Evolutionary conservation across 1,140 invertebrate species (phyloP), one percentile per base, ranked within the genome.

Genomic region (Periplaneta americana): DNA sequence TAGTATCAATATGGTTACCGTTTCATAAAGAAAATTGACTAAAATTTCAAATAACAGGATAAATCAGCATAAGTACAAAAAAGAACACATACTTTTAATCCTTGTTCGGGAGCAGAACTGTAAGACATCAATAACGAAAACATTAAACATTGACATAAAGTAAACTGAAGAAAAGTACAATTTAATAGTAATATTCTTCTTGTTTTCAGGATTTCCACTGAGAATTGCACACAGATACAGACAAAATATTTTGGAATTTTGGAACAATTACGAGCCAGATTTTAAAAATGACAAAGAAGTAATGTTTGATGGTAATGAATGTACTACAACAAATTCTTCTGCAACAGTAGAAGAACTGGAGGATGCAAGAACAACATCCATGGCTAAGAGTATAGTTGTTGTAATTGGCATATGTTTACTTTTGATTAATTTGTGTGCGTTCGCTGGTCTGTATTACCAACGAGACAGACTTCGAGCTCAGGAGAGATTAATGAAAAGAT

Each of bases 401-500:
- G 76, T 78, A 11, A 22, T 78, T 5, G 76, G 76, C 18, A 36
- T 78, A 1, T 88, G 94, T 33, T 95, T 98, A 85, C 88, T 98
- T 1, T 87, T 96, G 22, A 88, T 97, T 18, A 98, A 98, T 87
- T 86, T 97, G 3, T 91, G 93, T 36, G 91, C 94, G 11, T 95
- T 95, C 84, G 89, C 92, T 9, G 92, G 92, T 74, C 89, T 97
- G 22, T 96, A 95, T 86, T 94, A 93, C 82, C 95, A 94, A 86
- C 92, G 93, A 83, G 90, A 92, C 82, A 91, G 91, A 86, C 85
- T 91, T 66, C 89, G 89, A 85, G 85, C 87, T 34, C 88, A 91
- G 82, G 89, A 91, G 80, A 88, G 87, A 80, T 85, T 89, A 28
- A 85, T 89, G 66, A 90, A 91, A 84, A 87, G 87, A 77, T 88